A percentile compares a stretch with the other conserved stretches of the same genome.
Conservation (phyloP, 92 coral and sea anemone species). For the Montipora capitata region DNA sequence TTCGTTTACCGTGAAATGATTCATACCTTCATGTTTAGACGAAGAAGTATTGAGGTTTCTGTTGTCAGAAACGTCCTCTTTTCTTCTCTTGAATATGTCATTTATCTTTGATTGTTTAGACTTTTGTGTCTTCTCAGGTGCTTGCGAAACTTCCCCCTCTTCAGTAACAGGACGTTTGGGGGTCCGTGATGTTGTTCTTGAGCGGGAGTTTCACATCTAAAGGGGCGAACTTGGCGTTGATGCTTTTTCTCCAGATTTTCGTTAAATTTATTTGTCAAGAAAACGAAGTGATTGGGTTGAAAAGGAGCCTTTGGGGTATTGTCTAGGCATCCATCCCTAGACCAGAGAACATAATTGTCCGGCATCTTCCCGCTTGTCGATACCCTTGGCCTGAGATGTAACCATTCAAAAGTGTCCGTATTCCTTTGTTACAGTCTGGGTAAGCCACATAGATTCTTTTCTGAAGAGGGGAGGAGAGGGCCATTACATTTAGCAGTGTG, state of each 20-base stretch:
- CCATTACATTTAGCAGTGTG: slow-evolving; percentile 39
- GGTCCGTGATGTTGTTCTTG: background rate
- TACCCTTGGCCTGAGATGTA: slow-evolving; percentile 13
- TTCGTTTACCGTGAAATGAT: too few relatives aligned
- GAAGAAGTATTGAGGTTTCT: background rate
- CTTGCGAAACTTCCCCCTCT: background rate
- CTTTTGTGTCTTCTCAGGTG: background rate
- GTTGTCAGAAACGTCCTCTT: background rate
- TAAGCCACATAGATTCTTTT: slow-evolving; percentile 34
- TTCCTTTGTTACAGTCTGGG: slow-evolving; percentile 28
- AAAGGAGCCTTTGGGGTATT: slow-evolving; percentile 46
- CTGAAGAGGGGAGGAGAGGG: slow-evolving; percentile 29
- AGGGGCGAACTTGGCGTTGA: background rate
- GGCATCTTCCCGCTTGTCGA: background rate
- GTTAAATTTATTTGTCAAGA: too few relatives aligned
- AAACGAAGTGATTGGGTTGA: slow-evolving; percentile 69
- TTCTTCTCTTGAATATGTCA: too few relatives aligned
- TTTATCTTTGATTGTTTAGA: too few relatives aligned
- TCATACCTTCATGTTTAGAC: too few relatives aligned
- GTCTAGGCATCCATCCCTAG: slow-evolving; percentile 65
- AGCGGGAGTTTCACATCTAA: background rate
- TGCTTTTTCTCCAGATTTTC: background rate
- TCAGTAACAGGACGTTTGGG: slow-evolving; percentile 1
- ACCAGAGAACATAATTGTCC: slow-evolving; percentile 53
- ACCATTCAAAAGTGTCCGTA: slow-evolving; percentile 45